Evolutionary conservation across 2,888 invertebrate species (phyloP).

Genomic region (Uropetala carovei): DNA sequence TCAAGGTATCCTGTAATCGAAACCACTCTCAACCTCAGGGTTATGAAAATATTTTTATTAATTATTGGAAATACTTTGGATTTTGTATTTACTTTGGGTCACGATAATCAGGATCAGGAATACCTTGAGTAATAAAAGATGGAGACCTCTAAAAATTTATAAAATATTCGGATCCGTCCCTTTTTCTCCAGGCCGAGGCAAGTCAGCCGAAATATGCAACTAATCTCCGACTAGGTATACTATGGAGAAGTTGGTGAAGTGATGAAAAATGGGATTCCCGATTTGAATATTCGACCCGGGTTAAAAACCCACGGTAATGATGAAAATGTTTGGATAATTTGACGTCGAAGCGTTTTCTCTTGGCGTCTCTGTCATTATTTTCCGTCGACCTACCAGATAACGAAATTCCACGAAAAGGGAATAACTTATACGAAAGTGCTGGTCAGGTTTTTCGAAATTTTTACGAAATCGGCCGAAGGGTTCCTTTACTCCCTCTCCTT

Average conservation of each 20-base stretch:
- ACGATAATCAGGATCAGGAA: too few species aligned
- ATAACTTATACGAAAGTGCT: not conserved
- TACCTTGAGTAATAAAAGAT: not conserved
- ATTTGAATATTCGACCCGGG: not conserved
- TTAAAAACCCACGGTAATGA: not conserved
- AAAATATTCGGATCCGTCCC: not conserved
- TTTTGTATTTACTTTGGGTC: too few species aligned
- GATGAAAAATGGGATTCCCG: not conserved
- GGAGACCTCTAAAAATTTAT: not conserved
- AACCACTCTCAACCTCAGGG: too few species aligned
- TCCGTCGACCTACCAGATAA: not conserved
- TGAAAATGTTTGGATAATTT: conserved; percentile 14
- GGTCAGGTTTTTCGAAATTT: not conserved
- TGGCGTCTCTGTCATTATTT: not conserved
- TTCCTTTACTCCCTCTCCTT: not conserved
- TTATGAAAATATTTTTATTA: too few species aligned
- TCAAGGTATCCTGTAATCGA: too few species aligned
- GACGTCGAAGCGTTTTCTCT: not conserved
- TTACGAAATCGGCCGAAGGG: not conserved
- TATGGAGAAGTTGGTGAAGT: not conserved
- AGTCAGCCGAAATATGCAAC: not conserved
- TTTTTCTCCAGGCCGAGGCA: not conserved
- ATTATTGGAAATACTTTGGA: too few species aligned
- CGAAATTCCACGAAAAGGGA: not conserved
- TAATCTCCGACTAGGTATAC: not conserved